Evolutionary conservation across 2,888 invertebrate genomes (phyloP).

Genomic region (Protonemura montana): DNA sequence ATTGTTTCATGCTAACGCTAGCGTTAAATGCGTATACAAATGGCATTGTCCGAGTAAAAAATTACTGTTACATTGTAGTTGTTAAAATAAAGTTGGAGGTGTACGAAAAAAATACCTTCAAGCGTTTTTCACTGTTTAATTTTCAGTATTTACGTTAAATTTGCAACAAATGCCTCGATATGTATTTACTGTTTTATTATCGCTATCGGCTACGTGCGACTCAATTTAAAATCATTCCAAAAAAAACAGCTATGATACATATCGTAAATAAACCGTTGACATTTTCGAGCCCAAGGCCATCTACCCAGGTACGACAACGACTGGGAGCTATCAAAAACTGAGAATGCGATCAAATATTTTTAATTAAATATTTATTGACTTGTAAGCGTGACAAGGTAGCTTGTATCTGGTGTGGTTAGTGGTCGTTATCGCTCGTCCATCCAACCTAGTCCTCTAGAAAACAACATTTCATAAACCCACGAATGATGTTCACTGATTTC

Average conservation of each 20-base stretch:
- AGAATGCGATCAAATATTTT: background rate
- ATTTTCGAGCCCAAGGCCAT: background rate
- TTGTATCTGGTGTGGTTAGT: background rate
- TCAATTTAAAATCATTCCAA: background rate
- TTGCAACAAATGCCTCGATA: background rate
- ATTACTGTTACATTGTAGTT: too few species aligned
- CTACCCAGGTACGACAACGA: background rate
- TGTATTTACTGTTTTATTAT: background rate
- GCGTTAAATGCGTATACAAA: too few species aligned
- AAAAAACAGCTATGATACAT: background rate
- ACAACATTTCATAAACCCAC: background rate
- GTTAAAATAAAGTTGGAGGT: too few species aligned
- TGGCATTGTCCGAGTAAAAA: too few species aligned
- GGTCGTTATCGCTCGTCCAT: background rate
- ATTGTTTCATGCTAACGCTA: too few species aligned
- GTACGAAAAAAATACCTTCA: background rate
- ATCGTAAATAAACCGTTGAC: background rate
- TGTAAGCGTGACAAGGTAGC: conserved; percentile 12
- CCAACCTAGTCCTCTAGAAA: background rate
- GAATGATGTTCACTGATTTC: background rate
- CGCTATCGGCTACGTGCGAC: background rate
- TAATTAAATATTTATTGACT: conserved; percentile 2
- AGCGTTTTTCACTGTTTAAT: background rate
- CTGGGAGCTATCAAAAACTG: background rate
- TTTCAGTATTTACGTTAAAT: background rate